Percentiles rank a stretch among this genome's conserved stretches.
These are phyloP conservation scores for Betta splendens DNA, from an alignment of 2,797 vertebrate genomes.

Conservation along the genomic window DNA sequence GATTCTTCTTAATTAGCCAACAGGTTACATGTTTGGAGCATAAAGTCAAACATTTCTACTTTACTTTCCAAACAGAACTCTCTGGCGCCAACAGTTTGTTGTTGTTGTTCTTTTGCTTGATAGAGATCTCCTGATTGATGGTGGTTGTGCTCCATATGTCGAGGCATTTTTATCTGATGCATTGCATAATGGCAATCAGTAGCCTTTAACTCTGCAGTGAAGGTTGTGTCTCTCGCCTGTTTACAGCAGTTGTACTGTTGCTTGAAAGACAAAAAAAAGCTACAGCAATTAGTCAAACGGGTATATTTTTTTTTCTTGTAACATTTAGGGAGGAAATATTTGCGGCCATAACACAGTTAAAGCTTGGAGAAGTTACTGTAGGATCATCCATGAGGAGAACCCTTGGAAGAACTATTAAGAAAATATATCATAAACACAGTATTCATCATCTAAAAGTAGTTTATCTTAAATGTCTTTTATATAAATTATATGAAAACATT, in stretches of 20 bases:
- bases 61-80: not conserved
- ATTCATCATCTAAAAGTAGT: slow-evolving; percentile 1
- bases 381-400: slow-evolving; percentile 4
- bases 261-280: slow-evolving; percentile 8
- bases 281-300: slow-evolving; percentile 31
- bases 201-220: slow-evolving; percentile 16
- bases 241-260: slow-evolving; percentile 9
- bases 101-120: slow-evolving; percentile 21
- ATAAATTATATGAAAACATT: not conserved
- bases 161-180: slow-evolving; percentile 45
- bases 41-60: slow-evolving; percentile 1
- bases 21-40: slow-evolving; percentile 13
- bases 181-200: slow-evolving; percentile 44
- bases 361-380: slow-evolving; percentile 10
- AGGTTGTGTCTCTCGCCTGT: slow-evolving; percentile 21
- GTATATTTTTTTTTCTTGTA: slow-evolving; percentile 8
- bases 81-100: slow-evolving; percentile 11
- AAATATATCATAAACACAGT: not conserved
- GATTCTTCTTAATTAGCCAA: slow-evolving; percentile 12
- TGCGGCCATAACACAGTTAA: slow-evolving; percentile 23
- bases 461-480: not conserved
- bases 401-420: not conserved
- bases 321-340: slow-evolving; percentile 29
- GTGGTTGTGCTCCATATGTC: slow-evolving; percentile 33
- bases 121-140: slow-evolving; percentile 49